phyloP scores from a whole-genome alignment of 1,140 invertebrate species.

The Teleogryllus occipitalis region DNA sequence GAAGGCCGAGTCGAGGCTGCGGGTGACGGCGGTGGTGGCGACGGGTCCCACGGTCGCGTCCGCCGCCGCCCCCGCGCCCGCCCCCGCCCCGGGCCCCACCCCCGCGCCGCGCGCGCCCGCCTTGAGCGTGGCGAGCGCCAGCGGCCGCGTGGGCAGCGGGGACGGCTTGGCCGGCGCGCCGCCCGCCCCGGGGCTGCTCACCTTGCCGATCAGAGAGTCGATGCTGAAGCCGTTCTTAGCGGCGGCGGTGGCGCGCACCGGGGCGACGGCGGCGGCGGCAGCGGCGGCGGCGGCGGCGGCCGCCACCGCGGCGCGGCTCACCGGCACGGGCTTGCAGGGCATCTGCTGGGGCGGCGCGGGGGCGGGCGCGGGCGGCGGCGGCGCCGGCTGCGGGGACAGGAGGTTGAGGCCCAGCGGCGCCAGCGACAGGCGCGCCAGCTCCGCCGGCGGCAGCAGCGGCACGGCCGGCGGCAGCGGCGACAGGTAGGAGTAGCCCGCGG shows the following conservation, averaged over 20 bases:
- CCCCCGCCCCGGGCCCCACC: not conserved
- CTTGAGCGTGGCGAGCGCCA: not conserved
- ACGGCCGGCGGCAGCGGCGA: conserved; percentile 37
- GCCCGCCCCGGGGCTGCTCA: conserved; percentile 24
- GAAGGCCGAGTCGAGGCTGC: conserved; percentile 41
- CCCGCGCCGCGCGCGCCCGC: not conserved
- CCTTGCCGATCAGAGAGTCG: conserved; percentile 44
- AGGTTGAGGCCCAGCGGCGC: conserved; percentile 32
- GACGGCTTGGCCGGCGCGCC: conserved; percentile 27
- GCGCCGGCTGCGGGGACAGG: conserved; percentile 29
- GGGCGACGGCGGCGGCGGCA: conserved; percentile 17
- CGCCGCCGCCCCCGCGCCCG: not conserved
- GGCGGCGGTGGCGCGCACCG: conserved; percentile 14
- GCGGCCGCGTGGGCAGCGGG: conserved; percentile 8
- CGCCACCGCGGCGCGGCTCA: conserved; percentile 34
- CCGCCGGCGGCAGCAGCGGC: conserved; percentile 41
- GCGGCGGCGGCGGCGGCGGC: conserved; percentile 25
- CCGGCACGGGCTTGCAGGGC: conserved; percentile 42
- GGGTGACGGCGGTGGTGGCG: conserved; percentile 38
- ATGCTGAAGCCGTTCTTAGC: conserved; percentile 41
- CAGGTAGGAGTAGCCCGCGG: conserved; percentile 33
- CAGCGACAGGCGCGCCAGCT: conserved; percentile 40
- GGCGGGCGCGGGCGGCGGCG: conserved; percentile 40
- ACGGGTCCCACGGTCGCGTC: conserved; percentile 35
- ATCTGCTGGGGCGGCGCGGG: conserved; percentile 31